These are phyloP conservation scores for Danionella cerebrum DNA, from an alignment of 2,113 vertebrate species.

Conservation along the genomic window DNA sequence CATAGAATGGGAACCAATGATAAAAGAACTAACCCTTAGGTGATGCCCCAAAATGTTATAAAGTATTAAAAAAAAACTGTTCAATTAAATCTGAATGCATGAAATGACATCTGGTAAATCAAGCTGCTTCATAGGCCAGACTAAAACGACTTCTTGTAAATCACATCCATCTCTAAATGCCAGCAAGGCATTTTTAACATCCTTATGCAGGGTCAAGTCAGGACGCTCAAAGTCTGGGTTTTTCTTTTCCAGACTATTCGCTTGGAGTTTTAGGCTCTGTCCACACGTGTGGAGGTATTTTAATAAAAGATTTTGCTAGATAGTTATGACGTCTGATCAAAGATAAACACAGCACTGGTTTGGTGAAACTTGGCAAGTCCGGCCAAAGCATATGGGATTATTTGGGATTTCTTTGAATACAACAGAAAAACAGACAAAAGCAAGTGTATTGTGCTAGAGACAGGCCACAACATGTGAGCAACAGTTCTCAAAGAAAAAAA, in stretches of 20 bases:
- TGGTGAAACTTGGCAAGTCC: too few relatives aligned
- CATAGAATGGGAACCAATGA: neutral
- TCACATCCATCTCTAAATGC: neutral
- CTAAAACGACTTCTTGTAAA: slow-evolving; percentile 2
- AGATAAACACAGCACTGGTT: too few relatives aligned
- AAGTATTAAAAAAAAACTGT: neutral
- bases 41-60: neutral
- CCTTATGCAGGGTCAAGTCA: neutral
- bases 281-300: neutral
- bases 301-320: too few relatives aligned
- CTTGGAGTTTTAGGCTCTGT: too few relatives aligned
- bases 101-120: neutral
- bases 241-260: neutral
- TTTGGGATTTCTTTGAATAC: too few relatives aligned
- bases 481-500: too few relatives aligned
- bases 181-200: neutral
- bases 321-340: too few relatives aligned
- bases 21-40: neutral
- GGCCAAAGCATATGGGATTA: too few relatives aligned
- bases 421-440: too few relatives aligned
- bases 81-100: neutral
- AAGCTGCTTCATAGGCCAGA: neutral
- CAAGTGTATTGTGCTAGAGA: too few relatives aligned
- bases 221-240: neutral
- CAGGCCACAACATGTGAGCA: too few relatives aligned